phyloP scores from a whole-genome alignment of 2,888 invertebrate species.

The Pachydiplax longipennis region DNA sequence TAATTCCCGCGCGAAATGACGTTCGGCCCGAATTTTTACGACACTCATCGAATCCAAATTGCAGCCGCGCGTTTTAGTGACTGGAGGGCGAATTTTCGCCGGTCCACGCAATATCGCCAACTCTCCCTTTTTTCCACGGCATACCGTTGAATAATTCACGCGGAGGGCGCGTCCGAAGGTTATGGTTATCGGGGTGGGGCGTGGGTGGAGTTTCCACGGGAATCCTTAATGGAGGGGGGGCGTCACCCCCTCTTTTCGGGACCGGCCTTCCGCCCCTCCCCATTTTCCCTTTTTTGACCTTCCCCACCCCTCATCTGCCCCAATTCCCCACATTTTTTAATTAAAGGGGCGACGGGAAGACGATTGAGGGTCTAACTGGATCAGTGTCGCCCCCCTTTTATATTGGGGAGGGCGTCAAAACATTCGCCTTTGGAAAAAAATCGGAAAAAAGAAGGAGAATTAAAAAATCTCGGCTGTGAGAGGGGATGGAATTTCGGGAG shows the following conservation, averaged over 20 bases:
- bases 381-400: background rate
- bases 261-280: background rate
- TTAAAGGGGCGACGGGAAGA: background rate
- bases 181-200: background rate
- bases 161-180: background rate
- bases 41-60: background rate
- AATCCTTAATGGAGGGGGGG: background rate
- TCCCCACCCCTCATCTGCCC: background rate
- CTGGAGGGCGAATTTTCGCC: background rate
- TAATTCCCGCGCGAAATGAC: background rate
- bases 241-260: background rate
- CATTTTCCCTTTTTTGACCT: background rate
- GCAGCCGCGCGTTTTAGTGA: background rate
- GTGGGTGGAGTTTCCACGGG: background rate
- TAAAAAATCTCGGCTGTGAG: background rate
- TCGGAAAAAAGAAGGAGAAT: background rate
- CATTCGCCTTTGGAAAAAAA: background rate
- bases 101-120: background rate
- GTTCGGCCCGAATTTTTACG: background rate
- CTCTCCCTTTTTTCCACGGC: background rate
- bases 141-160: background rate
- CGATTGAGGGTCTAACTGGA: background rate
- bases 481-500: background rate
- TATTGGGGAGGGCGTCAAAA: background rate
- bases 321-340: background rate